Conservation (phyloP, 2,888 invertebrate genomes). For the Rhyacophila evoluta region DNA sequence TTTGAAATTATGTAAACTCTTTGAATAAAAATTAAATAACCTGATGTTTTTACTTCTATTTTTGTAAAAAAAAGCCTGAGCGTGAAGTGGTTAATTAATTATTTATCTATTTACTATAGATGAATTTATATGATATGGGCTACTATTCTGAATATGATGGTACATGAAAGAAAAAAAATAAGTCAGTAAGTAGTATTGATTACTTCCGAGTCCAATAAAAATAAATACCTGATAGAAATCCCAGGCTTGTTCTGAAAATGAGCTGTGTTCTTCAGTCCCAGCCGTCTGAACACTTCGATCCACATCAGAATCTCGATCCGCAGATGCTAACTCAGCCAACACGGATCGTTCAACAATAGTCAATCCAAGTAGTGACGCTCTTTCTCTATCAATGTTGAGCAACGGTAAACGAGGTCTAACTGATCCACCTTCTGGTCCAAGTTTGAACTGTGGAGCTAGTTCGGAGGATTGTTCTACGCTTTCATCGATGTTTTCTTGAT, state of each 20-base stretch:
- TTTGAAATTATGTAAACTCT: no score
- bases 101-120: no score
- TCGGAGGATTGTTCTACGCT: conserved; percentile 57
- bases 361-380: conserved; percentile 62
- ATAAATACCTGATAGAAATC: conserved; percentile 87
- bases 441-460: conserved; percentile 75
- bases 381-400: conserved; percentile 61
- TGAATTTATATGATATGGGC: no score
- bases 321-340: conserved; percentile 61
- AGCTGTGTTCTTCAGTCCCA: conserved; percentile 80
- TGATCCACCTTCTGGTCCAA: conserved; percentile 70
- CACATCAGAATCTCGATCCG: conserved; percentile 67
- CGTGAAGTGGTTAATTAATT: no score
- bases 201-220: background rate
- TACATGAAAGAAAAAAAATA: no score
- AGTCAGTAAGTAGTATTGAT: no score
- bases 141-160: no score
- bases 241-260: conserved; percentile 94
- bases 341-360: conserved; percentile 58
- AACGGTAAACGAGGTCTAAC: conserved; percentile 62
- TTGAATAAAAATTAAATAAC: no score
- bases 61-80: no score
- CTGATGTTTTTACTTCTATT: no score
- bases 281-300: conserved; percentile 73
- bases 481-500: conserved; percentile 45